Evolutionary conservation across 2,888 invertebrate genomes (phyloP), one percentile per base, ranked within the genome.

Genomic region (Tiliacea citrago): DNA sequence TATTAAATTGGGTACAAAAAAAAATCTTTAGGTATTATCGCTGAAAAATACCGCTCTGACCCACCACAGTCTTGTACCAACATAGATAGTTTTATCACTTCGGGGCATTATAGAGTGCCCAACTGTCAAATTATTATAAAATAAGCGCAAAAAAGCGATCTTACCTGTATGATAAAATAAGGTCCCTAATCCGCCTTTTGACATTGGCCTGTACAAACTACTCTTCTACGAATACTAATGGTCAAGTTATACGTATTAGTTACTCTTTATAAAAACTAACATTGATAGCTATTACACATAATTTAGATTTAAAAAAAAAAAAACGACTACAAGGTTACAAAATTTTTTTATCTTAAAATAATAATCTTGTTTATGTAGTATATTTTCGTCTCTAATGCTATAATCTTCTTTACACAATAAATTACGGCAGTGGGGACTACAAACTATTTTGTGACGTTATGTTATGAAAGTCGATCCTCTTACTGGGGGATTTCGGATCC

Each of bases 351-450:
- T 21, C 29, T 35, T 65, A 77, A 39, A 35, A 35, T 16, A 55
- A 39, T 49, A 51, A 58, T 58, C 16, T 51, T 73, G 21, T 49
- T 2, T n/a, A 62, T 3, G 16, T 49, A 35, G 6, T 6, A 21
- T 49, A 16, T 51, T 51, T 16, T 62, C 47, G 39, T 7, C 5
- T 68, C 3, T 65, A 53, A 74, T 51, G 39, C 35, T 67, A 62
- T 58, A 62, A 76, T 78, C 29, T 70, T 42, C 29, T 55, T 62
- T 42, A 61, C 35, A 55, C n/a, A 73, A 73, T 77, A 66, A 71
- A 63, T 82, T 51, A 78, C 65, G 85, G 71, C 75, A 86, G 72
- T 79, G 73, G 7, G 16, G 10, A 57, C 60, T 62, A 78, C 49
- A 78, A 67, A 77, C 60, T 39, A 57, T 39, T 29, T 45, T 55